phyloP scores from a whole-genome alignment of 2,888 invertebrate species.

The Chaitophorus viminalis region DNA sequence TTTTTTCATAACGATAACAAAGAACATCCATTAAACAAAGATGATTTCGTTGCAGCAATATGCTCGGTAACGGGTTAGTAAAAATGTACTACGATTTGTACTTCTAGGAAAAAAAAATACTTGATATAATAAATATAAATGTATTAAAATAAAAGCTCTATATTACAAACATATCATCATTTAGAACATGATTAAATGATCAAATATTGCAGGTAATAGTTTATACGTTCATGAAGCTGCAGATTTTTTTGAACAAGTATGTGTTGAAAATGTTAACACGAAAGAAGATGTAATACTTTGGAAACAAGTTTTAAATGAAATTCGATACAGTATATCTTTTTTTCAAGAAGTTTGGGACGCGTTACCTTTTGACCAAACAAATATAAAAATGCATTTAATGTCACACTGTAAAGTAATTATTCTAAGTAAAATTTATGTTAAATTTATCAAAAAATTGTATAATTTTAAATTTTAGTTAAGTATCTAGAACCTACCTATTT shows the following conservation, averaged over 20 bases:
- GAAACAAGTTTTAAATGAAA: constrained; percentile 68
- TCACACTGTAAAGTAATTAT: constrained; percentile 64
- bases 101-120: too few relatives aligned
- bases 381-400: constrained; percentile 62
- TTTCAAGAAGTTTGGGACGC: constrained; percentile 58
- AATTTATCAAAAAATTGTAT: background rate
- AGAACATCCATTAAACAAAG: constrained; percentile 46
- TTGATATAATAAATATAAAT: too few relatives aligned
- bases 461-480: background rate
- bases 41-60: constrained; percentile 39
- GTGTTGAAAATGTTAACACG: constrained; percentile 64
- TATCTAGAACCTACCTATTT: too few relatives aligned
- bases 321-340: constrained; percentile 66
- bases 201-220: constrained; percentile 65
- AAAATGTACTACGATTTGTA: background rate
- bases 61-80: constrained; percentile 45
- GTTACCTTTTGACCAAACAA: constrained; percentile 62
- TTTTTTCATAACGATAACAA: constrained; percentile 34
- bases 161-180: too few relatives aligned
- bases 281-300: constrained; percentile 66
- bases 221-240: constrained; percentile 66
- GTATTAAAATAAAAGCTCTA: background rate
- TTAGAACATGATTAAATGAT: background rate
- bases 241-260: constrained; percentile 67
- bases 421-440: background rate